Evolutionary conservation across 2,888 invertebrate genomes (phyloP), one percentile per base, ranked within the genome.

Genomic region (Germaria angustata): DNA sequence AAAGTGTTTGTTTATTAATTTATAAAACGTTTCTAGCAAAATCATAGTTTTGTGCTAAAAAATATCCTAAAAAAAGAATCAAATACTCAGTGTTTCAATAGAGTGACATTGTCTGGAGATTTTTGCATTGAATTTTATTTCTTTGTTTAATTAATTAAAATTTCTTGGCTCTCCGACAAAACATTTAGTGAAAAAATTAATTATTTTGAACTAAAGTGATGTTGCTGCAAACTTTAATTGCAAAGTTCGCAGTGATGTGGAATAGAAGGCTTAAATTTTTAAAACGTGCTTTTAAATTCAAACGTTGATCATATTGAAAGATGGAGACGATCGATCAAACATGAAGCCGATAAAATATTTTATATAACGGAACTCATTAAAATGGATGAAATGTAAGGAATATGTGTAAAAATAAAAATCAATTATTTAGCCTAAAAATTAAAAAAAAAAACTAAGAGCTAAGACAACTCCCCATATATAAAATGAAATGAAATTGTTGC

Each of bases 201-300:
- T 71, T 65, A 5, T 51, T 55, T 28, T 22, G 32, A 53, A 65
- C 24, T 71, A 0, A 55, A 61, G 32, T 32, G 13, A 72, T 51
- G 32, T 32, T 41, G 24, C n/a, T 49, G 15, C 63, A 63, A 65
- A 36, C 34, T 65, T 28, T 80, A 17, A 11, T 53, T 34, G 9
- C 0, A 63, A 49, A 51, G 34, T 55, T 71, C 15, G 2, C 13
- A n/a, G 24, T 36, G 63, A 65, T 39, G 24, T 24, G 20, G 39
- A 41, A 20, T 44, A 41, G 5, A 63, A 68, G 77, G 55, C 55
- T 61, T 44, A 39, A 53, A 15, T 68, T 72, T 39, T 53, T 81
- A 68, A 73, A 81, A 81, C 81, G 77, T 68, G 77, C 72, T 68
- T 63, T 73, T 20, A 78, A 81, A 63, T 78, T 73, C 41, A 81